Conservation (phyloP, 2,888 invertebrate species). For the Dioctria rufipes region DNA sequence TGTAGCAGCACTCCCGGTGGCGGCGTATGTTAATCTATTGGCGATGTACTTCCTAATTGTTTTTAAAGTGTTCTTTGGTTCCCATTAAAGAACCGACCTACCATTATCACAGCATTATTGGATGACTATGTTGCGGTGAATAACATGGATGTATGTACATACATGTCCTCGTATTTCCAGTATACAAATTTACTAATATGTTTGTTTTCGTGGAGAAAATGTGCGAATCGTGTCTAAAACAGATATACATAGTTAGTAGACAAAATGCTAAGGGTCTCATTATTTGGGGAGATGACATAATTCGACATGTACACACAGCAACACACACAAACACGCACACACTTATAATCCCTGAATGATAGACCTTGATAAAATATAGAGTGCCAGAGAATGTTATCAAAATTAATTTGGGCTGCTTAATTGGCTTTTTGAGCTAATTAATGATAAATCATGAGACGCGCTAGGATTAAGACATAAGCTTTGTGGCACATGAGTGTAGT, state of each 20-base stretch:
- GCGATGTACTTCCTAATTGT: slow-evolving; percentile 38
- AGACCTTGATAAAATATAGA: slow-evolving; percentile 31
- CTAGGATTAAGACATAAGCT: no score
- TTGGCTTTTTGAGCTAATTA: slow-evolving; percentile 38
- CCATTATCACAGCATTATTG: no score
- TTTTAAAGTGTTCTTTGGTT: slow-evolving; percentile 24
- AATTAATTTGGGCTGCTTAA: slow-evolving; percentile 47
- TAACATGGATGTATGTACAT: background rate
- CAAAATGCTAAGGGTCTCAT: slow-evolving; percentile 4
- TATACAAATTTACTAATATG: background rate
- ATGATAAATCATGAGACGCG: slow-evolving; percentile 37
- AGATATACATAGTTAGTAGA: slow-evolving; percentile 11
- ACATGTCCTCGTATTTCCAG: slow-evolving; percentile 11
- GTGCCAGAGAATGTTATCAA: slow-evolving; percentile 32
- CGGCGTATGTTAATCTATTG: slow-evolving; percentile 7
- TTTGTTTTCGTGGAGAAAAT: slow-evolving; percentile 7
- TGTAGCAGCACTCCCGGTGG: background rate
- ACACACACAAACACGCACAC: background rate
- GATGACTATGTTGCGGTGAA: no score
- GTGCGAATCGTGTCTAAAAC: slow-evolving; percentile 24
- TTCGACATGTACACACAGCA: slow-evolving; percentile 10
- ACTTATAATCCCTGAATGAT: no score
- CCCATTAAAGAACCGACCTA: slow-evolving; percentile 11
- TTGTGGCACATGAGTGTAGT: no score
- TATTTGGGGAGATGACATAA: slow-evolving; percentile 47